Base-by-base conservation (phyloP, 1,140 invertebrate species). In the Gryon sp. region DNA sequence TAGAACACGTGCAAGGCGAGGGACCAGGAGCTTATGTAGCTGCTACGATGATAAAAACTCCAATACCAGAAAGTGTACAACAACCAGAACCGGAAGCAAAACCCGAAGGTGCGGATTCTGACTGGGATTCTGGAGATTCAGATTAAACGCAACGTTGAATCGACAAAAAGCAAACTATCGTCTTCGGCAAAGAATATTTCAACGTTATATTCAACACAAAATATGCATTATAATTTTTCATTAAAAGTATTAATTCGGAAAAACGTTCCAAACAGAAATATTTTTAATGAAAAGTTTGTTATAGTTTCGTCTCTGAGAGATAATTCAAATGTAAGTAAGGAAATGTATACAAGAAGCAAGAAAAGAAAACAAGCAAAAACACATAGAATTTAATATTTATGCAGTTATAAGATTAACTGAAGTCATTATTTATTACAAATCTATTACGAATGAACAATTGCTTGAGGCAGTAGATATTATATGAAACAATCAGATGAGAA, bases 1-100 rank as follows among this genome's bases (percentile, higher is more conserved):
- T 97, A 82, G 94, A 96, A 82, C 94, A 95, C 78, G 94, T 93
- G 41, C 92, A 93, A 76, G 94, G 93, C 2, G 92, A 93, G 83
- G 91, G 92, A 45, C 93, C 93, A 79, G 92, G 92, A 69, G 93
- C 94, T 34, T 96, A 96, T 84, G 86, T 94, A 38, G 86, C 92
- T 26, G 94, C 94, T 20, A 94, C 94, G 5, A 86, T 88, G 6
- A 82, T 86, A 3, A 88, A 86, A 20, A 85, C 85, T n/a, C n/a
- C n/a, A 59, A 87, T 88, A 11, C 84, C 83, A 7, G 80, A 83
- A 76, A 62, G 66, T 14, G 60, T 46, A 12, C 83, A 9, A 73
- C 76, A 16, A 80, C 85, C 46, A 52, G 68, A n/a, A 60, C 3
- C 16, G 4, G 4, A n/a, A n/a, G n/a, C 43, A 16, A 40, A 36